Conservation (phyloP, 2,888 invertebrate species). For the Tortrix viridana region DNA sequence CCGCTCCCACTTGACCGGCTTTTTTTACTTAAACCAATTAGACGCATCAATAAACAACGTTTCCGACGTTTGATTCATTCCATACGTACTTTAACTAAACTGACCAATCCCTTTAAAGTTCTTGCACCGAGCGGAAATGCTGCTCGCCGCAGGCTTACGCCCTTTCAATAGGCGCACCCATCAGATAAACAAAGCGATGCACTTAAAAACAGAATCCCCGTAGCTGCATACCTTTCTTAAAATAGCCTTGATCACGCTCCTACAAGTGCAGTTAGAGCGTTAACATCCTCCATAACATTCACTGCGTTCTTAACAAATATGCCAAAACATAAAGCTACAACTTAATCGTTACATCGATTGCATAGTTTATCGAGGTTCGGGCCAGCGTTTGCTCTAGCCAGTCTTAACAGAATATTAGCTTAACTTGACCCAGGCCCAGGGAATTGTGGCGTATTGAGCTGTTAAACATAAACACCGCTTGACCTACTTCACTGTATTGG, state of each 20-base stretch:
- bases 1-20: no score
- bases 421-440: slow-evolving; percentile 31
- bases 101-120: slow-evolving; percentile 27
- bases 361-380: slow-evolving; percentile 3
- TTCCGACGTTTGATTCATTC: slow-evolving; percentile 20
- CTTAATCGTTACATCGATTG: slow-evolving; percentile 30
- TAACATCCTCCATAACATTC: slow-evolving; percentile 45
- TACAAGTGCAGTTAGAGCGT: slow-evolving; percentile 42
- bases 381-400: neutral
- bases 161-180: slow-evolving; percentile 68
- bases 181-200: slow-evolving; percentile 72
- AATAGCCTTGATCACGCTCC: slow-evolving; percentile 60
- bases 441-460: slow-evolving; percentile 23
- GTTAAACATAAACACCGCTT: slow-evolving; percentile 33
- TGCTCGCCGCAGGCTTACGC: slow-evolving; percentile 54
- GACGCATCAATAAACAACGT: slow-evolving; percentile 21
- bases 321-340: slow-evolving; percentile 2
- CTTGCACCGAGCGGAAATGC: slow-evolving; percentile 51
- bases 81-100: slow-evolving; percentile 30
- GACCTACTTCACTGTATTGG: slow-evolving; percentile 40
- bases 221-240: slow-evolving; percentile 66
- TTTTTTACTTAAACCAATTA: slow-evolving; percentile 2
- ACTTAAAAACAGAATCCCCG: slow-evolving; percentile 65
- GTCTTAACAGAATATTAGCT: slow-evolving; percentile 22
- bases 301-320: slow-evolving; percentile 21